phyloP scores from a whole-genome alignment of 2,113 vertebrate genomes.

The Hippopotamus amphibius region DNA sequence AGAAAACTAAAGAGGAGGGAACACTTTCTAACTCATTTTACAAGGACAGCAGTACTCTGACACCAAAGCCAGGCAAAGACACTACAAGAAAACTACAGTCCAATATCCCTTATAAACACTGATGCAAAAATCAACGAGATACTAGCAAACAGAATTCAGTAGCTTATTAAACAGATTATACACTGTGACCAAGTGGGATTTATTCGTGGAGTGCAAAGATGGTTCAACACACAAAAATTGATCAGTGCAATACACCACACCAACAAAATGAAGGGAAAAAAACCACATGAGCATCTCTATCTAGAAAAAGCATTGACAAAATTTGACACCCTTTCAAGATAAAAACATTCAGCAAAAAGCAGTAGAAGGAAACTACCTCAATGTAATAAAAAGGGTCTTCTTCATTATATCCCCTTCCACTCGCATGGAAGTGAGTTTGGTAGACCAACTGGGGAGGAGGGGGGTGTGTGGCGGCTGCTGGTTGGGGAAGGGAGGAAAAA shows the following conservation, averaged over 20 bases:
- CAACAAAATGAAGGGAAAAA: neutral
- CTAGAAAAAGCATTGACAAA: neutral
- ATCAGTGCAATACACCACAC: neutral
- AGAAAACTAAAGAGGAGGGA: neutral
- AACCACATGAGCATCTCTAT: neutral
- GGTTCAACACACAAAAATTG: neutral
- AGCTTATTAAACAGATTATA: neutral
- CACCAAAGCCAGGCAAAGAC: neutral
- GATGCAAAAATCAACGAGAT: neutral
- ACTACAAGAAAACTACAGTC: neutral
- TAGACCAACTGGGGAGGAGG: constrained; percentile 81
- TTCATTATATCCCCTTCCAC: constrained; percentile 76
- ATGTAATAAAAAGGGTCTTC: constrained; percentile 57
- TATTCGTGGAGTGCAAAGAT: neutral
- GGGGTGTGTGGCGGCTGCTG: constrained; percentile 59
- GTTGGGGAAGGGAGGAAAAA: constrained; percentile 70
- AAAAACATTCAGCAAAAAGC: neutral
- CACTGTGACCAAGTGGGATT: neutral
- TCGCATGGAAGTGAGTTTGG: constrained; percentile 81
- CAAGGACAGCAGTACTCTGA: neutral
- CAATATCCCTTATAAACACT: neutral
- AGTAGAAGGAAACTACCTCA: neutral
- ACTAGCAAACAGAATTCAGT: neutral
- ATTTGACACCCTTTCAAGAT: neutral
- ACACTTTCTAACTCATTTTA: neutral